Base-by-base conservation (phyloP, 2,888 invertebrate species). In the Folsomia candida region DNA sequence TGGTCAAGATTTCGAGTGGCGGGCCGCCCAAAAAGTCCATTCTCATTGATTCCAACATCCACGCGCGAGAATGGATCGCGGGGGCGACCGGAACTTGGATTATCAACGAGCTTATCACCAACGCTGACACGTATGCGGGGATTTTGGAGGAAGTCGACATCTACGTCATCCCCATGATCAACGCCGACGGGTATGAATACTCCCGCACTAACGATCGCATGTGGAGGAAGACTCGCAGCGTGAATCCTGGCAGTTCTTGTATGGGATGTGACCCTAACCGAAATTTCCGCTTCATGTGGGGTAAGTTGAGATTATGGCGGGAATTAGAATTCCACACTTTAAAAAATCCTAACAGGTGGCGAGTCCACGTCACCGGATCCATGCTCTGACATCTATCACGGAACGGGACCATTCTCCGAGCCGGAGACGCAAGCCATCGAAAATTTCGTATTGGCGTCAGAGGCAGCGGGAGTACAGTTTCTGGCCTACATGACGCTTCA, bases 171-270 rank as follows among this genome's bases (percentile, higher is more conserved):
- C 90, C 92, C 18, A 87, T 91, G 22, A 82, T 89, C 70, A 93
- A 93, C 83, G 92, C 93, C 11, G 92, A 95, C 82, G 93, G 95
- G 1, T 96, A 95, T 82, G 93, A 91, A 81, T 92, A 91, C 82
- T 89, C 92, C 0, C 92, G 92, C 82, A 88, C 87, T 0, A 87
- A 86, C 25, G 70, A 91, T 83, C 87, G 92, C 4, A 85, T 92
- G 74, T 92, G 92, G 92, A 86, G 88, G 76, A 92, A 92, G 83
- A 91, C 91, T 0, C 86, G 92, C 26, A 85, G 86, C 2, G 71
- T 76, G 26, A 73, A 78, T 27, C 70, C 77, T 27, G 70, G 72
- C 60, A 70, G 63, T 69, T 65, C 85, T 61, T 92, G 92, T 82
- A 86, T 87, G 54, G 92, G 92, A 0, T 91, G 90, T 0, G 91